Evolutionary conservation across 2,113 vertebrate species (phyloP).

Genomic region (Lepisosteus osseus): DNA sequence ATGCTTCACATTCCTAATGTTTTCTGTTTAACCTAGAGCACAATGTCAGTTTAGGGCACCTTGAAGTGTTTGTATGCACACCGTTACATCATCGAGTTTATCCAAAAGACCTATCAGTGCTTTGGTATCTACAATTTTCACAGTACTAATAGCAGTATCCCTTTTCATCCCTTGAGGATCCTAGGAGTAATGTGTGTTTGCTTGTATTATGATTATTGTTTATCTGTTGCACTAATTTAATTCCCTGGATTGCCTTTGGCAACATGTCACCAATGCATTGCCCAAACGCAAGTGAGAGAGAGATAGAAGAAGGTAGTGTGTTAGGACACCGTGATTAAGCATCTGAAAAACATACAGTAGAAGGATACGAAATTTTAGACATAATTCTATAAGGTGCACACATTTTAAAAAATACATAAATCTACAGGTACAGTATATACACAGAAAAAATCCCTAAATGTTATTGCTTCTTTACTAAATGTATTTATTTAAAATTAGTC

Average conservation of each 20-base stretch:
- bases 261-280: constrained; percentile 11
- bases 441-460: neutral
- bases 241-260: constrained; percentile 9
- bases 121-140: neutral
- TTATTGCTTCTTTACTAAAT: neutral
- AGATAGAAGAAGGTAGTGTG: too few species aligned
- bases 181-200: constrained; percentile 4
- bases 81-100: neutral
- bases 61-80: constrained; percentile 1
- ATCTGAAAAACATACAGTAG: too few species aligned
- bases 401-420: neutral
- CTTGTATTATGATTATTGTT: constrained; percentile 9
- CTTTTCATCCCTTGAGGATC: neutral
- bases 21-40: neutral
- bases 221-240: neutral
- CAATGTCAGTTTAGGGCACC: constrained; percentile 7
- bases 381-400: too few species aligned
- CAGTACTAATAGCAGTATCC: neutral
- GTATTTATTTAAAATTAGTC: neutral
- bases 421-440: neutral
- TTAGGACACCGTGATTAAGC: too few species aligned
- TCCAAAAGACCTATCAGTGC: constrained; percentile 3
- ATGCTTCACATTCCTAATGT: too few species aligned
- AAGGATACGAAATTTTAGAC: too few species aligned
- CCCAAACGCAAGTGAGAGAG: neutral